phyloP scores from a whole-genome alignment of 2,888 invertebrate genomes.

The Papilio gigon region DNA sequence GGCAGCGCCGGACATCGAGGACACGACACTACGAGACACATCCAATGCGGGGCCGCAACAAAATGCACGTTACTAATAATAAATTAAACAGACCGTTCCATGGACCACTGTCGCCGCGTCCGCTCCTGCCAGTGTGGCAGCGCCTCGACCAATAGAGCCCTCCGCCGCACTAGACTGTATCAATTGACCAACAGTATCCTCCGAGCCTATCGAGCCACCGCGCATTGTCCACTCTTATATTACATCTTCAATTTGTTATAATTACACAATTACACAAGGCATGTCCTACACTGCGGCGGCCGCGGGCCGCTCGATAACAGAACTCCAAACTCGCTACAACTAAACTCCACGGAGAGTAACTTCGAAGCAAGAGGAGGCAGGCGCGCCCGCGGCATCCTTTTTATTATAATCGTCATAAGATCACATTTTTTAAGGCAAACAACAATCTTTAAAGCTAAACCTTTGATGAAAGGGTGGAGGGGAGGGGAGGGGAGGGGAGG shows the following conservation, averaged over 20 bases:
- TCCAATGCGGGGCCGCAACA: conserved; percentile 21
- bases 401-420: conserved; percentile 80
- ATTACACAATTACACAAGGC: conserved; percentile 81
- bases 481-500: conserved; percentile 45
- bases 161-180: conserved; percentile 56
- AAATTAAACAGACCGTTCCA: conserved; percentile 16
- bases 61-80: conserved; percentile 22
- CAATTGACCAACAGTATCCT: conserved; percentile 70
- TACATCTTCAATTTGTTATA: conserved; percentile 78
- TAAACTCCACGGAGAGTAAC: not conserved
- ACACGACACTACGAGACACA: conserved; percentile 22
- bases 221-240: conserved; percentile 77
- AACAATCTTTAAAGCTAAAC: conserved; percentile 82
- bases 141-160: conserved; percentile 59
- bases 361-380: conserved; percentile 8
- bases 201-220: conserved; percentile 63
- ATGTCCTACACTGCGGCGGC: conserved; percentile 67
- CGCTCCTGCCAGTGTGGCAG: conserved; percentile 3
- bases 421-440: conserved; percentile 83
- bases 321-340: not conserved
- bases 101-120: conserved; percentile 28
- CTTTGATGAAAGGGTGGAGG: conserved; percentile 66
- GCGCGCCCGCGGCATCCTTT: conserved; percentile 68
- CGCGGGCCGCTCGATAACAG: conserved; percentile 49
- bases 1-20: conserved; percentile 8